A percentile compares a stretch with the other conserved stretches of the same genome.
phyloP scores from a whole-genome alignment of 2,113 vertebrate species.

The Corythornis madagascariensis region DNA sequence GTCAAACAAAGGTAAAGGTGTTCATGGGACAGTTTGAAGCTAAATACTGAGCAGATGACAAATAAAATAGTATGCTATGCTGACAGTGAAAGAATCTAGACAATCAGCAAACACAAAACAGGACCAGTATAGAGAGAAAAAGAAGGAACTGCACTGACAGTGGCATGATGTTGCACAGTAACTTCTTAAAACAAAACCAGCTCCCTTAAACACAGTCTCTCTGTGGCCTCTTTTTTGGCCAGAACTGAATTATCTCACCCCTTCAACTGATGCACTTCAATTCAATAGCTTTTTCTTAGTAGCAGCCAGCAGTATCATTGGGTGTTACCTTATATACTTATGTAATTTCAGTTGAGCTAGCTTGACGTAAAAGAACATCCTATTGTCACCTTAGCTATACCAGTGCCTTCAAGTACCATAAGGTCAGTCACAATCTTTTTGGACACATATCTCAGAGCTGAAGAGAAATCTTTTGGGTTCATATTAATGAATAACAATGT shows the following conservation, averaged over 20 bases:
- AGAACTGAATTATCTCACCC: not conserved
- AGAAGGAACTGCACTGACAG: not conserved
- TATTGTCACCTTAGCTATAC: constrained; percentile 41
- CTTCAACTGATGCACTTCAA: not conserved
- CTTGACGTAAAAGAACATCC: constrained; percentile 50
- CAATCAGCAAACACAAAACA: not conserved
- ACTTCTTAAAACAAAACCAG: not conserved
- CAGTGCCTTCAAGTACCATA: not conserved
- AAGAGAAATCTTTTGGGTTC: not conserved
- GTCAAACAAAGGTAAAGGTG: not conserved
- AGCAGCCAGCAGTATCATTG: not conserved
- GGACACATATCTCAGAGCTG: not conserved
- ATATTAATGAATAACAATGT: not conserved
- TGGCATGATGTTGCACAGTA: not conserved
- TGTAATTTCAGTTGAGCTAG: constrained; percentile 58
- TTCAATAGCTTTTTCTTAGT: not conserved
- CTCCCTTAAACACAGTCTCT: not conserved
- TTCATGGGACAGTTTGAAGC: not conserved
- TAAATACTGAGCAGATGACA: not conserved
- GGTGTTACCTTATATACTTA: constrained; percentile 58
- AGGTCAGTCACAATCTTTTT: constrained; percentile 19
- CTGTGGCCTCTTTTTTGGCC: not conserved
- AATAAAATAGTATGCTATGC: not conserved
- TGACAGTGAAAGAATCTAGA: not conserved
- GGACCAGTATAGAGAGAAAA: not conserved